phyloP scores from a whole-genome alignment of 2,888 invertebrate species.

The Saturnia pavonia region DNA sequence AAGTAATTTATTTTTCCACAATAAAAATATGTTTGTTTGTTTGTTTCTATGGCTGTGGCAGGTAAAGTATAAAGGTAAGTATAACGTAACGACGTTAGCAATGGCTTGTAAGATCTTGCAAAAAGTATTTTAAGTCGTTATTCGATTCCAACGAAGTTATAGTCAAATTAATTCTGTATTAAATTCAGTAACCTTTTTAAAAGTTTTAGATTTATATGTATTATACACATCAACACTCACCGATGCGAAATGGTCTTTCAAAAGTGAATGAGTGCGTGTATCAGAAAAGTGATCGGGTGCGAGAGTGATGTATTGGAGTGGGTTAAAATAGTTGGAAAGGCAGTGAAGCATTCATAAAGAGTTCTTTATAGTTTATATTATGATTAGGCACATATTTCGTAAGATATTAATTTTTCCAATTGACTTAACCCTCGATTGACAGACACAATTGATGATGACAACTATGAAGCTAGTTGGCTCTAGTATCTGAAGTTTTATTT shows the following conservation, averaged over 20 bases:
- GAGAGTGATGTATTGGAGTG: slow-evolving; percentile 12
- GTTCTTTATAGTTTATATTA: neutral
- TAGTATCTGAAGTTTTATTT: neutral
- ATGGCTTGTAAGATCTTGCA: too few species aligned
- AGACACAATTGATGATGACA: neutral
- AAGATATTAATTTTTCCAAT: neutral
- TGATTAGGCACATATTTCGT: neutral
- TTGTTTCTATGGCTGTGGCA: too few species aligned
- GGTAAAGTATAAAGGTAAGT: too few species aligned
- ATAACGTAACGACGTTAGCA: too few species aligned
- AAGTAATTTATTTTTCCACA: too few species aligned
- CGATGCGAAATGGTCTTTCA: neutral
- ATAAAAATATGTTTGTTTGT: too few species aligned
- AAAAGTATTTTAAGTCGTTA: too few species aligned
- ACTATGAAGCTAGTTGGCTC: neutral
- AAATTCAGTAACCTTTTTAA: too few species aligned
- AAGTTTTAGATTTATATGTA: neutral
- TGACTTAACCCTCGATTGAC: neutral
- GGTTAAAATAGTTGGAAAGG: neutral
- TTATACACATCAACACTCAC: neutral
- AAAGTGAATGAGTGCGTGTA: neutral
- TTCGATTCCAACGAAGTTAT: too few species aligned
- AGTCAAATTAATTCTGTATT: too few species aligned
- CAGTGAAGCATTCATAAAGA: neutral
- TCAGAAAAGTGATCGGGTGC: neutral